Conservation (phyloP, 2,113 vertebrate genomes). For the Nothocercus julius region DNA sequence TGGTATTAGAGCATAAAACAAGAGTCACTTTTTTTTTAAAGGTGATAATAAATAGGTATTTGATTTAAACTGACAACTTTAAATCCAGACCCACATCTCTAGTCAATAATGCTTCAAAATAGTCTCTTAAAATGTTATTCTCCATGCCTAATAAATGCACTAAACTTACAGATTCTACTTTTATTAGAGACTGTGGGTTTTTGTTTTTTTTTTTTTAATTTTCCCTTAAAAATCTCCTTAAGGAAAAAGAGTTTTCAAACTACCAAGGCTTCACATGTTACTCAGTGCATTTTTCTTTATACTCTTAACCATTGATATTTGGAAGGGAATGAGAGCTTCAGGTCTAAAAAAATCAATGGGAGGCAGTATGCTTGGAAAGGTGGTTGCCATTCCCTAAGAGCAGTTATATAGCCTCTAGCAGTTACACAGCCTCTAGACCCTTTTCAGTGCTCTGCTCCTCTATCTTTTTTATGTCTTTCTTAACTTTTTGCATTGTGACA, state of each 20-base stretch:
- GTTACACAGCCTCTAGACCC: not conserved
- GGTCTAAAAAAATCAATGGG: not conserved
- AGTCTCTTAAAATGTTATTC: not conserved
- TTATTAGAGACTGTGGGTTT: not conserved
- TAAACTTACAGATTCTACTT: not conserved
- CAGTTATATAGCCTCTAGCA: not conserved
- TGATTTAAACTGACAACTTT: not conserved
- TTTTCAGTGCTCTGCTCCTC: not conserved
- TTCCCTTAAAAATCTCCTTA: not conserved
- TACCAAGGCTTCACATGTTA: not conserved
- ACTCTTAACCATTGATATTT: not conserved
- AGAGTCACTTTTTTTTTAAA: not conserved
- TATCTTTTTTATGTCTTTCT: not conserved
- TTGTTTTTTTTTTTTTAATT: not conserved
- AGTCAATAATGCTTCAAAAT: not conserved
- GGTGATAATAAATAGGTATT: conserved; percentile 11
- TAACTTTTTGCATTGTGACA: not conserved
- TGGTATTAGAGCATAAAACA: conserved; percentile 45
- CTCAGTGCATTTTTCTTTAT: not conserved
- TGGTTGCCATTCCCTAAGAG: not conserved
- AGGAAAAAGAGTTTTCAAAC: not conserved
- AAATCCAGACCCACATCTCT: not conserved
- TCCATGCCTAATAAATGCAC: not conserved
- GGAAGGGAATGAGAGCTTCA: not conserved
- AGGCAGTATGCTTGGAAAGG: not conserved